Base-by-base conservation (phyloP, 2,113 vertebrate species). In the Elephas maximus region DNA sequence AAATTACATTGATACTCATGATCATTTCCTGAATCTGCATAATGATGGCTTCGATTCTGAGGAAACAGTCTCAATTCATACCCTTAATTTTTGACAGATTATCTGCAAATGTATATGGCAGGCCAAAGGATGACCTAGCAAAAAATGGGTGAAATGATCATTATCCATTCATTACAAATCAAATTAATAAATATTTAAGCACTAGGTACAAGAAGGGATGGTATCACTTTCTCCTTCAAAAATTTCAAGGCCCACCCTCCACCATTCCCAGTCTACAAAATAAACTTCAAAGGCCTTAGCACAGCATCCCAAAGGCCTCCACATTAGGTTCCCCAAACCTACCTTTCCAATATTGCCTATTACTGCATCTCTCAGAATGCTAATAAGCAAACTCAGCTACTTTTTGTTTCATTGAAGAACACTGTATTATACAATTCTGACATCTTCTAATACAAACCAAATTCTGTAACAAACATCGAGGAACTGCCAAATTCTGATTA, bases 361-460 rank as follows among this genome's bases (percentile, higher is more conserved):
- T 69, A 57, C 67, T 69, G 4, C 33, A 88, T 28, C 90, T 82
- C 44, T 90, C 51, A 92, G 65, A 20, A 78, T 37, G 33, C 17
- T 76, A 62, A 20, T 6, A 81, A 87, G 44, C 51, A 94, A 78
- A 91, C 88, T 88, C 30, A 90, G 62, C 41, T 77, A 77, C 71
- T 48, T 74, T 78, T 87, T 73, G 33, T n/a, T 37, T 73, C 30
- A 15, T 1, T 45, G n/a, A 89, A 86, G n/a, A 87, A 86, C 53
- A 9, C 2, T 57, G 4, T 79, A 57, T 41, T 37, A 63, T 6
- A 86, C 8, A 67, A 57, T 24, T 45, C 45, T 78, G 26, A 63
- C 41, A 71, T 76, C 62, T 89, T 82, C 71, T 62, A 90, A 80
- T 8, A 93, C 23, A 71, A 23, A 94, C 71, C 41, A 81, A 93